Base-by-base conservation (phyloP, 2,797 vertebrate species). In the Oryzias sinensis region DNA sequence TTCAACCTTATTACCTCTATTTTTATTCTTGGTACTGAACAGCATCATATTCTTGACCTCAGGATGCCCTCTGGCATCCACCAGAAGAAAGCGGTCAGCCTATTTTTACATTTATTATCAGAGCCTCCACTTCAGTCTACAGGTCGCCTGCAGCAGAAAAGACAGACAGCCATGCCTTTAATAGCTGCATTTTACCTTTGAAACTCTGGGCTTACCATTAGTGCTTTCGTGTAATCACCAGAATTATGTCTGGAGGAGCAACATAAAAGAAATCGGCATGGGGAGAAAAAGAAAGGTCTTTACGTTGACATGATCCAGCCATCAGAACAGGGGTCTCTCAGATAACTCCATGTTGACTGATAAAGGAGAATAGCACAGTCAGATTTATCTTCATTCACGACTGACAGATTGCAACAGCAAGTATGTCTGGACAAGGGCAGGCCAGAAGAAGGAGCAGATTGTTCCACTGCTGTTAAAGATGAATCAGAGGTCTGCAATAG, bases 371-470 rank as follows among this genome's bases (percentile, higher is more conserved):
- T 20, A 40, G 41, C 41, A 50, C 42, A 20, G 20, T 27, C 27
- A 6, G 20, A 64, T 90, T 94, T 93, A 94, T 95, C 93, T 94
- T 76, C 79, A 79, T 83, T 90, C 46, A 45, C 61, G 70, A 76
- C 46, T 67, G 72, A 83, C 80, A 74, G 89, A 88, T 80, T 85
- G 75, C 41, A 48, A 80, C 80, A 78, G 79, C 87, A 78, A 84
- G 87, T 93, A 90, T 72, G 77, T 81, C 81, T 82, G 75, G 66
- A 76, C 74, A 60, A 65, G 49, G 51, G 79, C 77, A 44, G 70
- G 77, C 74, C 70, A 88, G 87, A 89, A 94, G 90, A 93, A 92
- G 79, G 89, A 82, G 77, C 75, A 80, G 89, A 90, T 90, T 91
- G 87, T 92, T 89, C 59, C 25, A 70, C 54, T 79, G 76, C 78